Conservation (phyloP, 2,888 invertebrate genomes). For the Drosophila helvetica region DNA sequence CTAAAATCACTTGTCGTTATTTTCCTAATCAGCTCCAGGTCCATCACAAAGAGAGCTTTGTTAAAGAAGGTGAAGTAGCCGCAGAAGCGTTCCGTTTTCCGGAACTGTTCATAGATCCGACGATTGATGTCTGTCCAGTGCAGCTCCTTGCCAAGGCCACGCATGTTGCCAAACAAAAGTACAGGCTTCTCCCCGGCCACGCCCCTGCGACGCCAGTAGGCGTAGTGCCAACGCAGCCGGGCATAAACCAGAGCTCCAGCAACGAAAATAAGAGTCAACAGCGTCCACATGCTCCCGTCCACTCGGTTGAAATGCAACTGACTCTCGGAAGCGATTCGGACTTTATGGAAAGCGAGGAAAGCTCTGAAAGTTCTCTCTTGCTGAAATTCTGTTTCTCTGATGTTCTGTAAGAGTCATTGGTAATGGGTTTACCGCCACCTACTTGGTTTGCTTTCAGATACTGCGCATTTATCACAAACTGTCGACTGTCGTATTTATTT, state of each 20-base stretch:
- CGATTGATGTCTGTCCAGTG: constrained; percentile 71
- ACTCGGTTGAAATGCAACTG: constrained; percentile 36
- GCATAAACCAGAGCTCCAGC: constrained; percentile 25
- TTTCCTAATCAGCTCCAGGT: constrained; percentile 78
- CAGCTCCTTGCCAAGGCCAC: constrained; percentile 49
- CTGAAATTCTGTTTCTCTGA: neutral
- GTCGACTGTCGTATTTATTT: neutral
- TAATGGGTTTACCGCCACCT: neutral
- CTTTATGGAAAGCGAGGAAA: neutral
- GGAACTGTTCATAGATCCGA: constrained; percentile 61
- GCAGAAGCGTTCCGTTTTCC: constrained; percentile 57
- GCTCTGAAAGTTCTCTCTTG: constrained; percentile 14
- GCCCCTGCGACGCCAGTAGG: constrained; percentile 65
- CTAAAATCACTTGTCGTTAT: constrained; percentile 82
- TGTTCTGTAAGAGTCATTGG: neutral
- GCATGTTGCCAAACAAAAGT: constrained; percentile 66
- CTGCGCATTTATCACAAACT: neutral
- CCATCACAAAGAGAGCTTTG: constrained; percentile 63
- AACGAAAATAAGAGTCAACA: constrained; percentile 36
- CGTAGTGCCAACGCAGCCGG: constrained; percentile 47
- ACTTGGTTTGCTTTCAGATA: neutral
- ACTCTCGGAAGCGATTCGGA: neutral
- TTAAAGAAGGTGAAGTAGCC: constrained; percentile 69
- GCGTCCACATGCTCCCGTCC: constrained; percentile 40
- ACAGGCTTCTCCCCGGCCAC: constrained; percentile 61